Base-by-base conservation (phyloP, 2,888 invertebrate genomes). In the Pteria penguin region DNA sequence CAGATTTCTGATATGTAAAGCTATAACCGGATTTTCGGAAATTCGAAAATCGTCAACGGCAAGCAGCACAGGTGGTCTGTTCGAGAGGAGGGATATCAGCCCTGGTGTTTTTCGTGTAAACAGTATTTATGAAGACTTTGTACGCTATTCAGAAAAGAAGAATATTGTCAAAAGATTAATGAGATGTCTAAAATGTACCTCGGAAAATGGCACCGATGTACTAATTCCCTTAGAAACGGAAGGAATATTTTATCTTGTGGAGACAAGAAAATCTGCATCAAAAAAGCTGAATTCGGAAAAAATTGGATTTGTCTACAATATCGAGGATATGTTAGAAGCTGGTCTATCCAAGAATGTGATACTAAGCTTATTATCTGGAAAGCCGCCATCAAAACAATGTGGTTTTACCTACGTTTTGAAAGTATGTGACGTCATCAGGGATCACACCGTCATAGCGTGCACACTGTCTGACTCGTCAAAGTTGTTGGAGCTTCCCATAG, bases 401-500 rank as follows among this genome's bases (percentile, higher is more conserved):
- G 84, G 86, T 5, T 87, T 87, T 72, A 85, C 86, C 4, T 81
- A 82, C 26, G 75, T 84, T 1, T 62, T 88, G 8, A 85, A 86
- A 74, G 81, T 86, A 4, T 76, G 79, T 78, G 84, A 86, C 54
- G 79, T 86, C n/a, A 79, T 81, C 4, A 82, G 82, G 71, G 87
- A 88, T 57, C 82, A 86, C 63, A 87, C 86, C n/a, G 75, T 86
- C 18, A 76, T 88, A 18, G 84, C 81, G 0, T 82, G 82, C 63
- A 82, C 85, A 5, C 72, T 87, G 31, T 81, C 82, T 52, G 79
- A 83, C 29, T 76, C 74, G 5, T 82, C 81, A 29, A 84, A 79
- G 52, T 65, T 88, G 8, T 76, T 88, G 31, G 86, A 88, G 76
- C 83, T 88, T 79, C 82, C 88, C 24, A 81, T 86, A 27, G 78